Evolutionary conservation across 2,888 invertebrate genomes (phyloP), one percentile per base, ranked within the genome.

Genomic region (Andrena camellia): DNA sequence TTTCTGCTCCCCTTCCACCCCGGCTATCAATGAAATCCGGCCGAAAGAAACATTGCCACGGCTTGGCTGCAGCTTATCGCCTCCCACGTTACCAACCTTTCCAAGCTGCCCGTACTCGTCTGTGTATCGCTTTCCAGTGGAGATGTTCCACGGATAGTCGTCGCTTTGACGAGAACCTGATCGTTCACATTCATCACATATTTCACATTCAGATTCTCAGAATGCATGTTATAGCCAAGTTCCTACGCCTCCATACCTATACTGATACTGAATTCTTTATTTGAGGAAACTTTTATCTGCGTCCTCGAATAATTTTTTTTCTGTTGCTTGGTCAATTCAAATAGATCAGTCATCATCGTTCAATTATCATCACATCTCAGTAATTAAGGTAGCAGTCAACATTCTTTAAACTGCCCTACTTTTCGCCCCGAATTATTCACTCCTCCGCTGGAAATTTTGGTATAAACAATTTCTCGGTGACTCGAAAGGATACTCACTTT

Each of bases 1-100:
- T 72, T 52, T 23, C 31, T 31, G 81, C 31, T n/a, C 35, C 63
- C 33, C 52, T 48, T 29, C 23, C 70, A 31, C 0, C 2, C 5
- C 13, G 3, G 33, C 57, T 35, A 4, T 48, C 72, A 52, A 42
- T 52, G 64, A 29, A 57, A 71, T 62, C 54, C 69, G 17, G 5
- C 8, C 17, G 66, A 81, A 67, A 81, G 83, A 81, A 73, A 72
- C 54, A 73, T 73, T 57, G 60, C 13, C 7, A 17, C n/a, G n/a
- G 52, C 63, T 78, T 70, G 70, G 54, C 68, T n/a, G 8, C 23
- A 10, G 50, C 71, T 75, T 80, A 76, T 77, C 71, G 29, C 26
- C 57, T 8, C 50, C 17, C 29, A 17, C 42, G 17, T 75, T 68
- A 52, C 35, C 52, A 31, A 35, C 54, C 52, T 26, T 26, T 35